These are phyloP conservation scores for Aurelia coerulea DNA, from an alignment of 30 jellyfish, hydroid and myxozoan genomes.

Conservation along the genomic window DNA sequence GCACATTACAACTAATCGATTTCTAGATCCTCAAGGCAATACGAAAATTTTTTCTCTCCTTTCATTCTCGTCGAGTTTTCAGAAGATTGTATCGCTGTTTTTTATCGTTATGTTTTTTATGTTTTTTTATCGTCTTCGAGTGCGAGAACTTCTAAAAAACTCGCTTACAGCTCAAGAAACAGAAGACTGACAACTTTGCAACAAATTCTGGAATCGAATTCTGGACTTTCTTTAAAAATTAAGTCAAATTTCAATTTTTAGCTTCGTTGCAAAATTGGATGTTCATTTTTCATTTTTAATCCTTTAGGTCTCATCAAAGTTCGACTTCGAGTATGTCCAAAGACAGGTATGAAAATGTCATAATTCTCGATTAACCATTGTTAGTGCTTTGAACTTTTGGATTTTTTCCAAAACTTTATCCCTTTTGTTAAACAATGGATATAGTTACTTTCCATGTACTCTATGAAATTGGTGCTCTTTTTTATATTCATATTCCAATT, in stretches of 20 bases:
- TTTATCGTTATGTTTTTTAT: not conserved
- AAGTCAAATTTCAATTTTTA: not conserved
- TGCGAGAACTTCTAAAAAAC: too few relatives aligned
- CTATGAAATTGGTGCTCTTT: too few relatives aligned
- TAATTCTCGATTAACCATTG: not conserved
- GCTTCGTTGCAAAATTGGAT: not conserved
- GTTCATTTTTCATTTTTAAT: not conserved
- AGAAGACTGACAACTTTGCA: too few relatives aligned
- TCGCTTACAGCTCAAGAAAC: too few relatives aligned
- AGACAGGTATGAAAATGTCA: conserved; percentile 38
- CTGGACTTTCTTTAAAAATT: too few relatives aligned
- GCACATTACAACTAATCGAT: not conserved
- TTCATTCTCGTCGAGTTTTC: not conserved
- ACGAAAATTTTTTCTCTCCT: not conserved
- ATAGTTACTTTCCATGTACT: too few relatives aligned
- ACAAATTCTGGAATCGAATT: too few relatives aligned
- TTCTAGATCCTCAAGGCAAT: not conserved
- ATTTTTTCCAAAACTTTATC: not conserved
- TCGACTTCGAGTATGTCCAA: conserved; percentile 30
- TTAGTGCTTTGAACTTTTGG: not conserved
- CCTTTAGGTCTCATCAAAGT: conserved; percentile 38
- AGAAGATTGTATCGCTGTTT: not conserved
- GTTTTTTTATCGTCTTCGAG: not conserved
- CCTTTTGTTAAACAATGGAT: too few relatives aligned
- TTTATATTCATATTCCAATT: too few relatives aligned